A percentile compares a stretch with the other conserved stretches of the same genome.
Conservation (phyloP, 2,797 vertebrate genomes). For the Syndactyla subalaris region DNA sequence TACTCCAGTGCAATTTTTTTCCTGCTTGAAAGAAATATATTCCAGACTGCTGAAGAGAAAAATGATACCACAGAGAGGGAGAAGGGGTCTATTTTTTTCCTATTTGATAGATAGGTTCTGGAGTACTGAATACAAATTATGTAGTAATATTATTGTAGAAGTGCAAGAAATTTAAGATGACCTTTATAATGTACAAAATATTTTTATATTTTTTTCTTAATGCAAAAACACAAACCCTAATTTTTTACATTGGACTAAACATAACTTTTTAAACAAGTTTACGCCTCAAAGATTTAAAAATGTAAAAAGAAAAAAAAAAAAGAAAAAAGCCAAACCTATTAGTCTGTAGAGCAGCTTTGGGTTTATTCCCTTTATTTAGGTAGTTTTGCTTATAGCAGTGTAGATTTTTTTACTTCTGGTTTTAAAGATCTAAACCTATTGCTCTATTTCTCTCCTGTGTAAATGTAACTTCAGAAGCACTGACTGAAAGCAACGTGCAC, state of each 20-base stretch:
- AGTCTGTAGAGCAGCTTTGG: constrained; percentile 3
- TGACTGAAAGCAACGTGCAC: neutral
- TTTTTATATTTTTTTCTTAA: constrained; percentile 78
- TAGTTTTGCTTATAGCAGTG: neutral
- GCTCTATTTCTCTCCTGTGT: neutral
- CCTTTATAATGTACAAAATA: constrained; percentile 73
- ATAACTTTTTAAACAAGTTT: constrained; percentile 65
- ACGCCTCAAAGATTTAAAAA: constrained; percentile 44
- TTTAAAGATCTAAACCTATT: neutral
- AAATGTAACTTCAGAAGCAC: constrained; percentile 28
- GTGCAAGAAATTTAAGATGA: constrained; percentile 51
- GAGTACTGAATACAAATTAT: constrained; percentile 48
- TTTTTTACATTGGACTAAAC: constrained; percentile 70
- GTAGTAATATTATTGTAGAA: constrained; percentile 57
- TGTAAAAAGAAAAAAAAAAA: neutral
- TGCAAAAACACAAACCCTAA: constrained; percentile 36
- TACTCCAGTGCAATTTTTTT: neutral
- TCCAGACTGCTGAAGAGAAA: constrained; percentile 47
- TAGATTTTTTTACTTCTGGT: constrained; percentile 4
- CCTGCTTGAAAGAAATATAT: neutral
- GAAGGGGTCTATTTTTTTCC: constrained; percentile 31
- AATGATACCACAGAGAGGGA: neutral
- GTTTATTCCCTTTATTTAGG: constrained; percentile 14
- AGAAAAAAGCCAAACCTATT: neutral
- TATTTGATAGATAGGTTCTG: constrained; percentile 47